A percentile compares a stretch with the other conserved stretches of the same genome.
phyloP scores from a whole-genome alignment of 2,113 vertebrate genomes.

The Cromileptes altivelis region DNA sequence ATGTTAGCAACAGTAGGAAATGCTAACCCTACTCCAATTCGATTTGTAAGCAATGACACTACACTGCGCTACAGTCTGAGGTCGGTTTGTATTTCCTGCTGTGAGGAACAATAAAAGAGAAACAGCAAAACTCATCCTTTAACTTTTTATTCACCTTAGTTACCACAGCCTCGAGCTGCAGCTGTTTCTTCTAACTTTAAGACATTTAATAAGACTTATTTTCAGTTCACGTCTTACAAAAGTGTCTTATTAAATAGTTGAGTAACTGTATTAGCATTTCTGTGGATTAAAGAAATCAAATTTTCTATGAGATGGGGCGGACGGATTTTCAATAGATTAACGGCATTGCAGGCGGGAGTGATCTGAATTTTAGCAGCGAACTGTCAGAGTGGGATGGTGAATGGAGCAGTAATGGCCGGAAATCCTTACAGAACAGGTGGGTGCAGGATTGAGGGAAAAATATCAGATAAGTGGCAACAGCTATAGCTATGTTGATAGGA shows the following conservation, averaged over 20 bases:
- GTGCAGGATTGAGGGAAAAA: not conserved
- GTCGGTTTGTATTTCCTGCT: not conserved
- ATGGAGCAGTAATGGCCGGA: not conserved
- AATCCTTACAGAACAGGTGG: not conserved
- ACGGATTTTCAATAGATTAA: conserved; percentile 29
- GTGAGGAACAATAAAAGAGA: not conserved
- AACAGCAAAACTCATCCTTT: not conserved
- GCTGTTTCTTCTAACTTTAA: not conserved
- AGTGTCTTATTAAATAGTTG: conserved; percentile 25
- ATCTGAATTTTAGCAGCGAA: conserved; percentile 6
- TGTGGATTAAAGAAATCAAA: not conserved
- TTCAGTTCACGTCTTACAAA: not conserved
- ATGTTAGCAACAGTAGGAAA: not conserved
- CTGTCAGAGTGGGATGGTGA: not conserved
- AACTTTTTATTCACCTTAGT: not conserved
- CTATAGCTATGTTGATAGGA: not conserved
- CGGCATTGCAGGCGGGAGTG: not conserved
- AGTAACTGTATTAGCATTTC: conserved; percentile 2
- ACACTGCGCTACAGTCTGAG: not conserved
- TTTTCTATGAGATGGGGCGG: not conserved
- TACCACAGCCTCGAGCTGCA: not conserved
- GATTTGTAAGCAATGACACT: not conserved
- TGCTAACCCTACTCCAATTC: not conserved
- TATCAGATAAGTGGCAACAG: not conserved
- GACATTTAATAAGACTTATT: not conserved